These are phyloP conservation scores for Anticlea derivata DNA, from an alignment of 2,888 invertebrate genomes.

Conservation along the genomic window DNA sequence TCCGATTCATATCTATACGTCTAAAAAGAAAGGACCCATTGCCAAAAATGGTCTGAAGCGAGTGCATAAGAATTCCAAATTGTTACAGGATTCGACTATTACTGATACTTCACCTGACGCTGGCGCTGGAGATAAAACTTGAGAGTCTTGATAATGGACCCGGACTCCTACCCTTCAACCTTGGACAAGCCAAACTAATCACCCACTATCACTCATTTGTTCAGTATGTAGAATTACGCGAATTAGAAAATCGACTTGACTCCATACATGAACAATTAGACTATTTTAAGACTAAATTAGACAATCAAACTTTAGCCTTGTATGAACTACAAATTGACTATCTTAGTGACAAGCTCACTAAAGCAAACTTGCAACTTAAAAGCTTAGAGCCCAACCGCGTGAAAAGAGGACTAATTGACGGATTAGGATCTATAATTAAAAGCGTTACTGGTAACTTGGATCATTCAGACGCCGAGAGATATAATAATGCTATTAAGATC, in stretches of 20 bases:
- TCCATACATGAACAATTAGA: constrained; percentile 4
- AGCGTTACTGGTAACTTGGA: neutral
- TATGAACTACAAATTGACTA: neutral
- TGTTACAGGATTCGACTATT: constrained; percentile 38
- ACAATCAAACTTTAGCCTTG: constrained; percentile 6
- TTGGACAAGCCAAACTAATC: neutral
- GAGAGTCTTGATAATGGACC: constrained; percentile 1
- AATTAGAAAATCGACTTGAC: neutral
- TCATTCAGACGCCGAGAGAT: neutral
- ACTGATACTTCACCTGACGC: neutral
- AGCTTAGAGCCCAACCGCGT: constrained; percentile 5
- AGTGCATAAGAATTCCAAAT: constrained; percentile 28
- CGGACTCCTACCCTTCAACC: neutral
- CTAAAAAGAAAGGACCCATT: constrained; percentile 33
- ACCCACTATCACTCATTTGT: neutral
- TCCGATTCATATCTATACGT: constrained; percentile 40
- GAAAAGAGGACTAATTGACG: constrained; percentile 1
- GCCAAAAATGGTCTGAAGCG: constrained; percentile 36
- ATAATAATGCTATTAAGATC: neutral
- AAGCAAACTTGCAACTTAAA: neutral
- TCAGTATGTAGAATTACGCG: neutral
- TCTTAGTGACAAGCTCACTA: neutral
- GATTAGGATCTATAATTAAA: constrained; percentile 4
- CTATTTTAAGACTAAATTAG: neutral
- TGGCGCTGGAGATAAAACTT: neutral